phyloP scores from a whole-genome alignment of 2,113 vertebrate species.

The cat (Felis catus) region DNA sequence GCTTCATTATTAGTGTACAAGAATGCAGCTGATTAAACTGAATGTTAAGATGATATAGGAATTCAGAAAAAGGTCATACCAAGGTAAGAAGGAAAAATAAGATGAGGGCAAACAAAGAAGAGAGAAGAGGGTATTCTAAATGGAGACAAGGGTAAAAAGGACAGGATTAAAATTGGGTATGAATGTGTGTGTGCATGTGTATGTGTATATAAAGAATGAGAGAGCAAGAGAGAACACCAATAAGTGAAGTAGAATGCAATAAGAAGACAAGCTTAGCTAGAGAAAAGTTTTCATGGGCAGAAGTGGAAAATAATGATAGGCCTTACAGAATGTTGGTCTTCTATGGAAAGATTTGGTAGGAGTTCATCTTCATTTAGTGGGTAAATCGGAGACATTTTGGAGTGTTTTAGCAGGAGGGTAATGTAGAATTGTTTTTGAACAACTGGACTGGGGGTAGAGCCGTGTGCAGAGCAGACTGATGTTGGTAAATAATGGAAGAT shows the following conservation, averaged over 20 bases:
- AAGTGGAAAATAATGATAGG: neutral
- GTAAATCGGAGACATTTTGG: neutral
- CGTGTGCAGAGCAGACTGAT: neutral
- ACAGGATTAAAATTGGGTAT: neutral
- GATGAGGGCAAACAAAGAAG: neutral
- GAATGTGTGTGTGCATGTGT: neutral
- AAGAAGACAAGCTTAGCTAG: neutral
- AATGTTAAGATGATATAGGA: neutral
- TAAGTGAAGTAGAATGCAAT: neutral
- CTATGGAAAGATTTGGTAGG: neutral
- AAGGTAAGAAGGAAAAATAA: neutral
- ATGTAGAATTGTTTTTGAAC: neutral
- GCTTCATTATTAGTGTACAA: no score
- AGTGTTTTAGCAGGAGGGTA: neutral
- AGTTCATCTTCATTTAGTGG: neutral
- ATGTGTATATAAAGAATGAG: neutral
- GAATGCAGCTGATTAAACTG: neutral
- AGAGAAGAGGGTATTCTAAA: neutral
- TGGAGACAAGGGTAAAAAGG: neutral
- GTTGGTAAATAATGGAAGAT: neutral
- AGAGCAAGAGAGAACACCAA: neutral
- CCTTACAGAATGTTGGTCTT: neutral
- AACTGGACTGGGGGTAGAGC: neutral
- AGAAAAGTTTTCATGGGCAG: neutral
- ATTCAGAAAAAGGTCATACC: neutral